phyloP scores from a whole-genome alignment of 30 jellyfish, hydroid and myxozoan genomes.

The Clytia hemisphaerica region DNA sequence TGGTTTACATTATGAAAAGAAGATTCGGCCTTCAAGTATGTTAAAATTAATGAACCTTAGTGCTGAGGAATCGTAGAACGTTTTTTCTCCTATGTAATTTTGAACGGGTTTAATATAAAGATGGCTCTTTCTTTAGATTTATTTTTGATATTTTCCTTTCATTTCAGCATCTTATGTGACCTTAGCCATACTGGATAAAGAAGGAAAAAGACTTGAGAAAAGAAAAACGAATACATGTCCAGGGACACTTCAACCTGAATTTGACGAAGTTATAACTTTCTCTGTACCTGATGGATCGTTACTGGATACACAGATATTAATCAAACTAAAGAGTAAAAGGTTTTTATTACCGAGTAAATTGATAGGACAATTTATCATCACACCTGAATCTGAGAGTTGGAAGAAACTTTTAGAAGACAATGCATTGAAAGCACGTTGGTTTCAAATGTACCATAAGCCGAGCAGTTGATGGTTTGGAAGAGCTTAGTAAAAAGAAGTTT shows the following conservation, averaged over 20 bases:
- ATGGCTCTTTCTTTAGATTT: too few species aligned
- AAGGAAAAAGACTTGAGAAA: constrained; percentile 36
- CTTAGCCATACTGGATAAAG: constrained; percentile 32
- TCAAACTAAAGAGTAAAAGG: constrained; percentile 30
- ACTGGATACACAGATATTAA: constrained; percentile 40
- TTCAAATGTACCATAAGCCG: constrained; percentile 43
- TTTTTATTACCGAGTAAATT: constrained; percentile 30
- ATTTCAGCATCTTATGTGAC: constrained; percentile 56
- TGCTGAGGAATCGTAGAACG: too few species aligned
- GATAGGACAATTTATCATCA: constrained; percentile 31
- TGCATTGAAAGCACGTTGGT: constrained; percentile 32
- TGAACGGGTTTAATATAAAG: too few species aligned
- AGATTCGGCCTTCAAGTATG: too few species aligned
- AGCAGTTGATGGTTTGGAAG: too few species aligned
- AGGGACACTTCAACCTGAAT: constrained; percentile 57
- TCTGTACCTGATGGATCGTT: constrained; percentile 52
- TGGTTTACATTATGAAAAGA: too few species aligned
- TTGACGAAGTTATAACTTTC: constrained; percentile 23
- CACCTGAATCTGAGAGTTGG: constrained; percentile 51
- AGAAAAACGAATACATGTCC: constrained; percentile 27
- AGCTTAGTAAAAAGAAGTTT: too few species aligned
- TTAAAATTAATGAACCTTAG: too few species aligned
- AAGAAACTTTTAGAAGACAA: constrained; percentile 28
- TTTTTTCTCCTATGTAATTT: too few species aligned
- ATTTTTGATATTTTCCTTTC: neutral